A percentile compares a stretch with the other conserved stretches of the same genome.
Evolutionary conservation across 2,888 invertebrate genomes (phyloP).

Genomic region (Cynaeus angustus): DNA sequence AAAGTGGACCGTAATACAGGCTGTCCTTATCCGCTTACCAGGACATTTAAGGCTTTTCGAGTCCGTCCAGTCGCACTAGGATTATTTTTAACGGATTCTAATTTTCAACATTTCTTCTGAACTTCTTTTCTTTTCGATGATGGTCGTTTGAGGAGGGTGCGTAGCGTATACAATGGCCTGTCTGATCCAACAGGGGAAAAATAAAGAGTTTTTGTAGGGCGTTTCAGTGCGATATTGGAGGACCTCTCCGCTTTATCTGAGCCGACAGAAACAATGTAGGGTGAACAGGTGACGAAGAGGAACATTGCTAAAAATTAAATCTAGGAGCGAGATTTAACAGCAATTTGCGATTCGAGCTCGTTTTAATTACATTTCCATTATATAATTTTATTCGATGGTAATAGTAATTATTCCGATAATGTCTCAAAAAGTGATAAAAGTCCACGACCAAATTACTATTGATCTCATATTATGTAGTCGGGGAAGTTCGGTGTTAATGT

Average conservation of each 20-base stretch:
- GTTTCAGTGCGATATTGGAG: constrained; percentile 34
- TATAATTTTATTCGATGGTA: background rate
- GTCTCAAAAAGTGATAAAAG: constrained; percentile 28
- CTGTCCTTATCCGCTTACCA: constrained; percentile 56
- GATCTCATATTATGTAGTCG: constrained; percentile 35
- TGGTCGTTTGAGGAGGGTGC: constrained; percentile 31
- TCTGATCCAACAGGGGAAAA: constrained; percentile 20
- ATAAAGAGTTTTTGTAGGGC: constrained; percentile 27
- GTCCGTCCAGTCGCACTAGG: constrained; percentile 20
- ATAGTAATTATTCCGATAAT: constrained; percentile 3
- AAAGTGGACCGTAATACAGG: constrained; percentile 57
- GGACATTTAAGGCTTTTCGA: constrained; percentile 9
- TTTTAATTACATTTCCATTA: too few species aligned
- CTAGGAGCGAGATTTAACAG: too few species aligned
- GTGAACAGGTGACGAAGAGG: background rate
- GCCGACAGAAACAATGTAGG: constrained; percentile 23
- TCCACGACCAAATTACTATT: constrained; percentile 32
- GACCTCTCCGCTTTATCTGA: constrained; percentile 23
- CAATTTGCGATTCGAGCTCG: too few species aligned
- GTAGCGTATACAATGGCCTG: constrained; percentile 27
- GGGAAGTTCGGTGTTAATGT: constrained; percentile 42
- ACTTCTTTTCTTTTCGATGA: constrained; percentile 15
- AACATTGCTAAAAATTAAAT: too few species aligned
- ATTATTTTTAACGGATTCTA: constrained; percentile 20
- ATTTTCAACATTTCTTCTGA: constrained; percentile 5